These are phyloP conservation scores for Pissodes strobi DNA, from an alignment of 1,140 invertebrate genomes.

Conservation along the genomic window DNA sequence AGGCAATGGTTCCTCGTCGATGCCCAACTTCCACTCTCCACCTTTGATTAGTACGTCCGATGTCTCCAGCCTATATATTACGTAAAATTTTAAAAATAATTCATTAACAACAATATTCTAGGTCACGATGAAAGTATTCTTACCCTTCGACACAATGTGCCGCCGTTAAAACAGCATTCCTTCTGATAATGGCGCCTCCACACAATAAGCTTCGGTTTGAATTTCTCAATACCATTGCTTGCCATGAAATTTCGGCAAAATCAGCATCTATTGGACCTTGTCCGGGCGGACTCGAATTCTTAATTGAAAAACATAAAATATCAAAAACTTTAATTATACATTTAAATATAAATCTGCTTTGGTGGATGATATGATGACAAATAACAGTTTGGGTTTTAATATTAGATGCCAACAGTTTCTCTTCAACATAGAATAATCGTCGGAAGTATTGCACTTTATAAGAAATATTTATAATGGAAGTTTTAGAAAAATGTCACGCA, in stretches of 20 bases:
- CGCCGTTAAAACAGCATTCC: conserved; percentile 73
- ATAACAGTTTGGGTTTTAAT: too few species aligned
- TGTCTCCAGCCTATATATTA: conserved; percentile 59
- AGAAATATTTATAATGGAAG: too few species aligned
- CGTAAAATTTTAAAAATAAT: not conserved
- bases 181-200: conserved; percentile 74
- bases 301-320: conserved; percentile 17
- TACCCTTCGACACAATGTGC: conserved; percentile 84
- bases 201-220: conserved; percentile 70
- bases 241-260: conserved; percentile 85
- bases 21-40: conserved; percentile 84
- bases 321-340: too few species aligned
- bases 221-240: conserved; percentile 71
- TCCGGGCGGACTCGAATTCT: conserved; percentile 49
- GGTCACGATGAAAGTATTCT: conserved; percentile 42
- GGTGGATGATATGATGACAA: too few species aligned
- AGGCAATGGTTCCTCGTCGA: conserved; percentile 76
- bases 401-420: not conserved
- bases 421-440: too few species aligned
- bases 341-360: too few species aligned
- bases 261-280: conserved; percentile 61
- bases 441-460: too few species aligned
- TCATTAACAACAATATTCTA: not conserved
- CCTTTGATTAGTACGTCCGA: conserved; percentile 76
- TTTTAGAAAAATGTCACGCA: too few species aligned